These are phyloP conservation scores for Leptinotarsa haldemani DNA, from an alignment of 2,888 invertebrate genomes.

Conservation along the genomic window DNA sequence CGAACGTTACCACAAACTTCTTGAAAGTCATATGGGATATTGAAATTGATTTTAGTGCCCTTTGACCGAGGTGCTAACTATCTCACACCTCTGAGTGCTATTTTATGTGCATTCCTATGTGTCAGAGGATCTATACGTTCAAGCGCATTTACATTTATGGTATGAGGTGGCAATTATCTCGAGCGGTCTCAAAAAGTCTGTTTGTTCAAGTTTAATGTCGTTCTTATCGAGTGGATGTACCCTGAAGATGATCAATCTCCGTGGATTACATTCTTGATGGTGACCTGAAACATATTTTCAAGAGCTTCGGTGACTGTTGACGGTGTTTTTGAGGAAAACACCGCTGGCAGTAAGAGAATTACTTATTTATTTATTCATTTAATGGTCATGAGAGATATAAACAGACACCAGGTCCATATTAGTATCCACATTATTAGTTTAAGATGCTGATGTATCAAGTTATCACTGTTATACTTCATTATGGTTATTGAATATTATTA, in stretches of 20 bases:
- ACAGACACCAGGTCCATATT: too few species aligned
- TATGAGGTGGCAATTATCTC: slow-evolving; percentile 23
- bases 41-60: slow-evolving; percentile 27
- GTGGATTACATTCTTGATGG: too few species aligned
- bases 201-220: slow-evolving; percentile 12
- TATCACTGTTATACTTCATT: too few species aligned
- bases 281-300: background rate
- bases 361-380: too few species aligned
- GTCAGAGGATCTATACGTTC: slow-evolving; percentile 39
- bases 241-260: background rate
- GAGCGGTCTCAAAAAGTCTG: slow-evolving; percentile 17
- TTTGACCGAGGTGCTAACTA: slow-evolving; percentile 37
- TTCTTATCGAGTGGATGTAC: background rate
- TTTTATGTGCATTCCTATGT: slow-evolving; percentile 44
- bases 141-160: slow-evolving; percentile 13
- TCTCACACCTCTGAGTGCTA: slow-evolving; percentile 41
- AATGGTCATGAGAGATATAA: too few species aligned
- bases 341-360: too few species aligned
- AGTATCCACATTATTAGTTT: too few species aligned
- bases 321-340: too few species aligned
- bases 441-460: too few species aligned
- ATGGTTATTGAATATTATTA: too few species aligned
- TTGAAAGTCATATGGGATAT: slow-evolving; percentile 23
- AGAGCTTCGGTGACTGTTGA: background rate
- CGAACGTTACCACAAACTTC: slow-evolving; percentile 17